Evolutionary conservation across 1,140 invertebrate genomes (phyloP), one percentile per base, ranked within the genome.

Genomic region (Hesperophylax magnus): DNA sequence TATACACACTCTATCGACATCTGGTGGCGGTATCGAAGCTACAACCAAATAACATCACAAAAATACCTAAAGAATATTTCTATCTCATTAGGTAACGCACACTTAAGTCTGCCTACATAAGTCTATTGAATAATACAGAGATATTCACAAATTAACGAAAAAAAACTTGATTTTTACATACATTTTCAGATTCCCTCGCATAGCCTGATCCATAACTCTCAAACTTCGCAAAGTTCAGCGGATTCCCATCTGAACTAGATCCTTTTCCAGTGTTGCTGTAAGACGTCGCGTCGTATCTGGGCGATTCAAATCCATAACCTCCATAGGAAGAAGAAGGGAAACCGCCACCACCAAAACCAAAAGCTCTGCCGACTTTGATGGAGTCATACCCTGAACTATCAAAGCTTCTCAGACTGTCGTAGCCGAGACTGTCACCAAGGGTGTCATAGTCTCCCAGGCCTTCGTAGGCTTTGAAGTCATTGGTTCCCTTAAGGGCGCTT

Each of bases 131-230:
- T 27, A 27, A 27, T 5, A 27, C 27, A 27, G 5, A 2, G 5
- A 27, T 27, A 27, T 27, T 27, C 27, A 27, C 27, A 27, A 27
- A 27, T 27, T 27, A 2, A 27, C 27, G 5, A 2, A 27, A 27
- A 27, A 27, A 27, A 27, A 27, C 2, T 2, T 5, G 2, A 27
- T 27, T 27, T 18, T 31, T 0, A 54, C 78, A 76, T 56, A 80
- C 78, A 34, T 80, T 61, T 47, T 47, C 39, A 15, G 18, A 34
- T 27, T 80, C 47, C 24, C 67, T 8, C 17, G 58, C 71, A 20
- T 75, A 80, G 0, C 78, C 78, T 5, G 71, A 24, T 18, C 78
- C 78, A 18, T 75, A 80, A 15, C 34, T 31, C 24, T 80, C 78
- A 53, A 52, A 39, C 54, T 71, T 63, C 17, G 65, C 53, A 54